Evolutionary conservation across 2,797 vertebrate species (phyloP), one percentile per base, ranked within the genome.

Genomic region (Argyrosomus regius): DNA sequence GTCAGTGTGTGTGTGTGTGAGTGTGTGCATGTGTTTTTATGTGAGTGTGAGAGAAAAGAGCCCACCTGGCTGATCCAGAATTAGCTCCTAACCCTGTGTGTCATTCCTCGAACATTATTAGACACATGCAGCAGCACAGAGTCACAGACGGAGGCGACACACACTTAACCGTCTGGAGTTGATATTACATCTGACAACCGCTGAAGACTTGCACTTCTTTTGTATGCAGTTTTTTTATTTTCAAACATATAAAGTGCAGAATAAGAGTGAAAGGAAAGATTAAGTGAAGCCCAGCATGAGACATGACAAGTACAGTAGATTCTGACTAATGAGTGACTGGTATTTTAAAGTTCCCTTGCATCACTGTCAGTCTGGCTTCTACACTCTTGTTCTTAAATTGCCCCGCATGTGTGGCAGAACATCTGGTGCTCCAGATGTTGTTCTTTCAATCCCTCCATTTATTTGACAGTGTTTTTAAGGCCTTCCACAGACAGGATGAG

Each of bases 61-160:
- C 71, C 86, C 92, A 94, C 91, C 91, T 94, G 89, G 87, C 83
- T 84, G 64, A 75, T 91, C 87, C 80, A 83, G 78, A 94, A 93
- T 92, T 91, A 93, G 88, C 83, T 84, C 82, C 54, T 24, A 61
- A 77, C 75, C 43, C 24, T 9, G 41, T 58, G 79, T 90, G 78
- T 83, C 89, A 85, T 81, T 89, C 79, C 79, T 74, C 45, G 14
- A 58, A 76, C 76, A 73, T 68, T 81, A 83, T 78, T 72, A 82
- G 56, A 83, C 86, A 80, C 81, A 83, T 8, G 77, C 75, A 64
- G 58, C 68, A 58, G 61, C 54, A 60, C 65, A 66, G 59, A 73
- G 74, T 76, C 80, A 59, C 63, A 78, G 12, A 68, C 52, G 24
- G 66, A 78, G 74, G 61, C 13, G 26, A 56, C 71, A 45, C 48